Evolutionary conservation across 2,888 invertebrate species (phyloP).

Genomic region (Anorthoa munda): DNA sequence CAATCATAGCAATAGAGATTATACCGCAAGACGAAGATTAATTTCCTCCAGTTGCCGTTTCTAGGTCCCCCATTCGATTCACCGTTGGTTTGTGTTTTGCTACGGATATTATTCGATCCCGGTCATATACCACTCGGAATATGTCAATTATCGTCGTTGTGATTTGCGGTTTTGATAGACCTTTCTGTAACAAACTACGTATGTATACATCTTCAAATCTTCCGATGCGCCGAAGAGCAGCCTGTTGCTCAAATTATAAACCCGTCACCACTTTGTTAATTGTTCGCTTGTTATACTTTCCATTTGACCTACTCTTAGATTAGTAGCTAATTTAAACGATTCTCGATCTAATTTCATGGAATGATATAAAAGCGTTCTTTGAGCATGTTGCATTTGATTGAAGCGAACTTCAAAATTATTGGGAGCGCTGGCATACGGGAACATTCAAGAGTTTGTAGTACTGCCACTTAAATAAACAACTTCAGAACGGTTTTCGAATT

Average conservation of each 20-base stretch:
- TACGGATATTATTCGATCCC: constrained; percentile 74
- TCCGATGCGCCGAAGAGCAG: constrained; percentile 2
- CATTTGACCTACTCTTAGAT: constrained; percentile 68
- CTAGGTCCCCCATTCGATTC: constrained; percentile 63
- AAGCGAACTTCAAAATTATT: constrained; percentile 50
- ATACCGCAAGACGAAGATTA: constrained; percentile 69
- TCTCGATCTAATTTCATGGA: constrained; percentile 42
- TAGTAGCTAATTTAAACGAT: constrained; percentile 52
- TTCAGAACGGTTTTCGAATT: constrained; percentile 67
- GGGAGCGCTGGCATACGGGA: constrained; percentile 33
- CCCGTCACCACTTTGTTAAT: constrained; percentile 50
- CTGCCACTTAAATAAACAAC: constrained; percentile 67
- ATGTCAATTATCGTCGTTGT: constrained; percentile 23
- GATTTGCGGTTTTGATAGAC: not conserved
- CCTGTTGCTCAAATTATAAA: constrained; percentile 34
- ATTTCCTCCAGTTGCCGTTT: constrained; percentile 75
- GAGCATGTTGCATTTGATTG: constrained; percentile 38
- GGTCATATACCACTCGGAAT: constrained; percentile 41
- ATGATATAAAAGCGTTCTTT: constrained; percentile 34
- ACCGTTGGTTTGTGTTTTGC: constrained; percentile 63
- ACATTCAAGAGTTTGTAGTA: constrained; percentile 42
- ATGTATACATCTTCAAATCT: not conserved
- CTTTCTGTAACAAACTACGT: not conserved
- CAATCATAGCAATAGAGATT: constrained; percentile 48
- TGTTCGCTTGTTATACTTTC: constrained; percentile 58